Percentiles rank a stretch among this genome's conserved stretches.
Evolutionary conservation across 2,113 vertebrate genomes (phyloP).

Genomic region (Oenanthe melanoleuca): DNA sequence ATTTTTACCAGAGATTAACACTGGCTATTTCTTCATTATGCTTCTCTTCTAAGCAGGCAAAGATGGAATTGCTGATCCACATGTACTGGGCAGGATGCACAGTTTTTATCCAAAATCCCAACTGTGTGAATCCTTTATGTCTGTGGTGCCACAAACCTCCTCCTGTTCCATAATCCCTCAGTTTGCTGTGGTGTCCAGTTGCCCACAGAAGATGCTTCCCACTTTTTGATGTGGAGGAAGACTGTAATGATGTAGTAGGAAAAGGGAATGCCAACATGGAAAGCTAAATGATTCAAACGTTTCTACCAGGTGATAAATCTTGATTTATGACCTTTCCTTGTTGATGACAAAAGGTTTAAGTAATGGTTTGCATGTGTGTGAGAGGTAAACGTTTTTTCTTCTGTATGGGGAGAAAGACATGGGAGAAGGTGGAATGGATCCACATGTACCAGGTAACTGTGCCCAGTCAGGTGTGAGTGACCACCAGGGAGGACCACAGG

Average conservation of each 20-base stretch:
- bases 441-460: not conserved
- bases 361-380: not conserved
- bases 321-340: not conserved
- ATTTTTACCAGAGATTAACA: not conserved
- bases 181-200: not conserved
- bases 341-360: not conserved
- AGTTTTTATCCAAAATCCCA: not conserved
- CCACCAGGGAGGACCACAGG: rapidly evolving
- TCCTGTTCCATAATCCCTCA: not conserved
- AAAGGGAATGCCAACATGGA: not conserved
- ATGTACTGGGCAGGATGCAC: rapidly evolving
- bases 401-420: rapidly evolving
- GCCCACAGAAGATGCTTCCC: not conserved
- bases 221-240: not conserved
- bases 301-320: not conserved
- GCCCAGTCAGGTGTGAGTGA: not conserved
- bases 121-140: rapidly evolving
- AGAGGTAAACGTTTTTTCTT: not conserved
- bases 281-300: not conserved
- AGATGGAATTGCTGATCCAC: rapidly evolving
- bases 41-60: not conserved
- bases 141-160: not conserved
- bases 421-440: not conserved
- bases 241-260: not conserved
- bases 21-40: not conserved